Conservation (phyloP, 2,888 invertebrate species). For the Neria commutata region DNA sequence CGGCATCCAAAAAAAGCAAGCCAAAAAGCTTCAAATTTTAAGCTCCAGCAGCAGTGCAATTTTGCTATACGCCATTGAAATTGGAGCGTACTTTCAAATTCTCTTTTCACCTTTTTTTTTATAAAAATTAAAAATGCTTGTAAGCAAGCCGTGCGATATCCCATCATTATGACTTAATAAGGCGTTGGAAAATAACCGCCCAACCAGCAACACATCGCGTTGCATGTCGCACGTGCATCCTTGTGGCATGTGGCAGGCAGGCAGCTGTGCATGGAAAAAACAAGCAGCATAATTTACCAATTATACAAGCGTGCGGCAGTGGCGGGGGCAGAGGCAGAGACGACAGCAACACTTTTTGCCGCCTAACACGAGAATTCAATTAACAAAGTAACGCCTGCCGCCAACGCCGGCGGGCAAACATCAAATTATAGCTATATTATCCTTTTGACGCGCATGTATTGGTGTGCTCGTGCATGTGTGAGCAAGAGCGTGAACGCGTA, state of each 20-base stretch:
- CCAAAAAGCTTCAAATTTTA: no score
- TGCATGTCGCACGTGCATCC: no score
- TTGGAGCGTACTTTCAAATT: background rate
- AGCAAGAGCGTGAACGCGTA: no score
- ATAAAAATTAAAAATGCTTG: background rate
- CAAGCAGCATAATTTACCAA: conserved; percentile 43
- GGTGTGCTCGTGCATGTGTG: background rate
- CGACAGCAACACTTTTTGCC: conserved; percentile 4
- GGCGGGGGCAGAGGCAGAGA: background rate
- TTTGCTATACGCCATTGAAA: no score
- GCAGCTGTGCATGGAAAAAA: conserved; percentile 14
- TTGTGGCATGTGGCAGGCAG: no score
- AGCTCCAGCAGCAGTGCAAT: no score
- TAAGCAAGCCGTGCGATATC: conserved; percentile 24
- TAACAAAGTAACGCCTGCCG: conserved; percentile 47
- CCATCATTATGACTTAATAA: conserved; percentile 30
- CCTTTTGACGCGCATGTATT: conserved; percentile 27
- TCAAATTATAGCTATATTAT: background rate
- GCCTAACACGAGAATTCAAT: conserved; percentile 51
- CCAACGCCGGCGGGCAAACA: background rate
- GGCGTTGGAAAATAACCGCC: conserved; percentile 30
- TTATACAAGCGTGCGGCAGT: conserved; percentile 53
- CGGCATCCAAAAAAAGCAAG: no score
- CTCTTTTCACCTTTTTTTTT: background rate
- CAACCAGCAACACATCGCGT: conserved; percentile 30